Percentiles rank a stretch among this genome's conserved stretches.
Evolutionary conservation across 2,797 vertebrate species (phyloP).

Genomic region (Poeciliopsis presidionis): DNA sequence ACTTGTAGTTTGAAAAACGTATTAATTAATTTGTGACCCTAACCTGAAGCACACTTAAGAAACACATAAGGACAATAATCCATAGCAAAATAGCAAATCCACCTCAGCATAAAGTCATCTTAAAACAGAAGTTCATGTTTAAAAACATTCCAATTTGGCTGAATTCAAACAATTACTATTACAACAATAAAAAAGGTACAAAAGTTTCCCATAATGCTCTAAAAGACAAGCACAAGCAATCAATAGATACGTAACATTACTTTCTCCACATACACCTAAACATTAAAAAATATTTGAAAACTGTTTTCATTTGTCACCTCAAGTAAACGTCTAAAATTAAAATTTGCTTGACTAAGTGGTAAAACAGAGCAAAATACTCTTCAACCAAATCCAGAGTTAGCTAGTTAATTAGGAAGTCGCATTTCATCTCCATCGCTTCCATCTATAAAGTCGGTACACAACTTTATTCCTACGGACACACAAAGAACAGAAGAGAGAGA

Average conservation of each 20-base stretch:
- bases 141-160: no score
- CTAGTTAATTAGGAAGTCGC: constrained; percentile 23
- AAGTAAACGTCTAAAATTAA: background rate
- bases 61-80: background rate
- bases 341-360: background rate
- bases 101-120: background rate
- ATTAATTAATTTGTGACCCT: background rate
- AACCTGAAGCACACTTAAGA: background rate
- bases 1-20: background rate
- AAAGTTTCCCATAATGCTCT: background rate
- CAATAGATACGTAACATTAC: background rate
- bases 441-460: constrained; percentile 27
- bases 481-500: constrained; percentile 53
- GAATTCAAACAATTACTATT: background rate
- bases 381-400: constrained; percentile 11
- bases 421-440: constrained; percentile 24
- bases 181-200: background rate
- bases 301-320: background rate
- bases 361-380: background rate
- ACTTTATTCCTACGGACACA: constrained; percentile 37
- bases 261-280: background rate
- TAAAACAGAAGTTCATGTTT: background rate
- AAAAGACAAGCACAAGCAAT: background rate
- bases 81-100: background rate
- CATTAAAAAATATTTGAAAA: background rate